Base-by-base conservation (phyloP, 2,888 invertebrate genomes). In the Stramonita haemastoma region DNA sequence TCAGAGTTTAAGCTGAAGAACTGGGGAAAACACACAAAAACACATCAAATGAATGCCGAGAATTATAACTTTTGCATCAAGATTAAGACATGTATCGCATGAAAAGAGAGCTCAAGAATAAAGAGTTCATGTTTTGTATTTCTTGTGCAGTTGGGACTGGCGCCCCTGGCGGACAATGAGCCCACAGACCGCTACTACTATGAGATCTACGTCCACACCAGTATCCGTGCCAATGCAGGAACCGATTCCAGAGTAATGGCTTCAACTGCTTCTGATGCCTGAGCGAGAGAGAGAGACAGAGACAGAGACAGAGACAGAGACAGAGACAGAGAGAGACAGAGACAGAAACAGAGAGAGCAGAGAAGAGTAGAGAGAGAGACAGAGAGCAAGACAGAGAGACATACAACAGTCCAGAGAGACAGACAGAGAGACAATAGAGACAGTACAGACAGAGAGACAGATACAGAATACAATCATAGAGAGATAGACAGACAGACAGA, bases 181-280 rank as follows among this genome's bases (percentile, higher is more conserved):
- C 94, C 95, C 1, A 92, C 92, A 6, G 96, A 96, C 92, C 96
- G 95, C 90, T 96, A 96, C 92, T 94, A 96, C 70, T 96, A 96
- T 92, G 96, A 96, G 91, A 94, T 96, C 29, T 93, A 95, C 19
- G 96, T 96, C 5, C 94, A 93, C 36, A 96, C 96, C 13, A 96
- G 96, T 5, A 93, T 95, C 92, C 92, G 96, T 19, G 91, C 93
- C 84, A 94, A 95, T 90, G 95, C 95, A 60, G 96, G 95, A 36
- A 96, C 96, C 29, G 94, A 95, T 56, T 96, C 96, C 1, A 95
- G 95, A 93, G 96, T 96, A 92, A 46, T 32, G 73, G n/a, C 73
- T 46, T 46, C 2, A 46, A 46, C 46, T 46, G n/a, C 22, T 73
- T 73, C 11, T 0, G 73, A 8, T 73, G 15, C 13, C 73, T 8